phyloP scores from a whole-genome alignment of 2,113 vertebrate species.

The Mystacornis crossleyi region DNA sequence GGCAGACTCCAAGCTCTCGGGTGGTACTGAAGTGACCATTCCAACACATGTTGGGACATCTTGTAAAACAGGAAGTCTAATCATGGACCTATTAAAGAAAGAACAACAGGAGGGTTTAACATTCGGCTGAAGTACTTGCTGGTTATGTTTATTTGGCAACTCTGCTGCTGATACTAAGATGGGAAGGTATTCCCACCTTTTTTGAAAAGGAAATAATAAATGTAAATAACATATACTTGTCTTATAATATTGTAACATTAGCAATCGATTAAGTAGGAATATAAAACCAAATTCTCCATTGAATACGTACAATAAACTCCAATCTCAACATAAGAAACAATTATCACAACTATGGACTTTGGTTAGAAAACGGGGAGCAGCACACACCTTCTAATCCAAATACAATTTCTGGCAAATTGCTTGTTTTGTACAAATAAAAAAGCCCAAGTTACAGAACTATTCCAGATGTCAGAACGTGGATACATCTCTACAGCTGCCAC shows the following conservation, averaged over 20 bases:
- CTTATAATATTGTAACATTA: neutral
- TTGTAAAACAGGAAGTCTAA: constrained; percentile 48
- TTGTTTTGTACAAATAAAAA: neutral
- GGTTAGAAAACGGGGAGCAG: neutral
- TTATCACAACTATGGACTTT: neutral
- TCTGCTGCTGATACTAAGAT: constrained; percentile 63
- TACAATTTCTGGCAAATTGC: neutral
- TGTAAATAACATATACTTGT: neutral
- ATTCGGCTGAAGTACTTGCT: constrained; percentile 7
- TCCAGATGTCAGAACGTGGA: neutral
- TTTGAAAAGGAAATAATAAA: neutral
- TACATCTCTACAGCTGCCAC: neutral
- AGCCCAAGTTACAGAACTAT: neutral
- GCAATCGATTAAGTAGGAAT: neutral
- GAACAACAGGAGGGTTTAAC: constrained; percentile 49
- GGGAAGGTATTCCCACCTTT: neutral
- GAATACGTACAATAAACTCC: neutral
- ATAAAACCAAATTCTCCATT: neutral
- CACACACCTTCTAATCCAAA: neutral
- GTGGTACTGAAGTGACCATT: constrained; percentile 2
- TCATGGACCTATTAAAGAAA: constrained; percentile 57
- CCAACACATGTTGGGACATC: constrained; percentile 28
- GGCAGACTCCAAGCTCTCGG: constrained; percentile 37
- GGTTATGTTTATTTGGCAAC: constrained; percentile 68
- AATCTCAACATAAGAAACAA: neutral